These are phyloP conservation scores for Microchrysa polita DNA, from an alignment of 2,888 invertebrate species.

Conservation along the genomic window DNA sequence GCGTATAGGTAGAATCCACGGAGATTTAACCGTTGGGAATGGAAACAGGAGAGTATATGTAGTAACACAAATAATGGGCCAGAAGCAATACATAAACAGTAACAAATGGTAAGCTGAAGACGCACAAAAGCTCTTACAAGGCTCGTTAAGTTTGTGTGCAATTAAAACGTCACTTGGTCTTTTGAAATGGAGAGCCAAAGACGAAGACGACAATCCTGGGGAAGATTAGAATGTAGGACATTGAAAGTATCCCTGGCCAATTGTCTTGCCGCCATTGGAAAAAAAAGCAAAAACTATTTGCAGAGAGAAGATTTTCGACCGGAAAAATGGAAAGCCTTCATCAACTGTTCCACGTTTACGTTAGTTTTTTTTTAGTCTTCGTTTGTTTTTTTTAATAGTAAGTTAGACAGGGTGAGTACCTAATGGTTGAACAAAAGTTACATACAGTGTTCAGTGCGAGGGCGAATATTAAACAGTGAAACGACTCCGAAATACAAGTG, in stretches of 20 bases:
- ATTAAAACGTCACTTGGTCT: constrained; percentile 48
- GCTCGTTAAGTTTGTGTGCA: constrained; percentile 48
- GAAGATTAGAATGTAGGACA: constrained; percentile 18
- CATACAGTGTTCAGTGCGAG: no score
- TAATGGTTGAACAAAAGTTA: no score
- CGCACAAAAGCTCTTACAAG: constrained; percentile 47
- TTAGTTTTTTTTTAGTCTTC: neutral
- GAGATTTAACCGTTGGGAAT: neutral
- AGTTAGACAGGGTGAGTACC: neutral
- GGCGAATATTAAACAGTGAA: no score
- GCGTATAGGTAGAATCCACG: neutral
- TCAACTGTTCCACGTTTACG: constrained; percentile 10
- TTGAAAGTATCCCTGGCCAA: constrained; percentile 15
- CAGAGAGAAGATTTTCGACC: neutral
- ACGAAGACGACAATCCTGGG: neutral
- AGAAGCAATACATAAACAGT: constrained; percentile 39
- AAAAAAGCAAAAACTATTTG: constrained; percentile 1
- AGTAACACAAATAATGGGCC: constrained; percentile 32
- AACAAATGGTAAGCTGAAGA: constrained; percentile 42
- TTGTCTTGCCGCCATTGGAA: constrained; percentile 2
- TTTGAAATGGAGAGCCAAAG: neutral
- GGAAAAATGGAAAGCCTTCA: constrained; percentile 17
- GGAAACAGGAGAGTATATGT: constrained; percentile 6
- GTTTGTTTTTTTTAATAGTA: neutral
- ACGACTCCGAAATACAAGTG: no score